Evolutionary conservation across 2,797 vertebrate species (phyloP), one percentile per base, ranked within the genome.

Genomic region (Limnodromus scolopaceus): DNA sequence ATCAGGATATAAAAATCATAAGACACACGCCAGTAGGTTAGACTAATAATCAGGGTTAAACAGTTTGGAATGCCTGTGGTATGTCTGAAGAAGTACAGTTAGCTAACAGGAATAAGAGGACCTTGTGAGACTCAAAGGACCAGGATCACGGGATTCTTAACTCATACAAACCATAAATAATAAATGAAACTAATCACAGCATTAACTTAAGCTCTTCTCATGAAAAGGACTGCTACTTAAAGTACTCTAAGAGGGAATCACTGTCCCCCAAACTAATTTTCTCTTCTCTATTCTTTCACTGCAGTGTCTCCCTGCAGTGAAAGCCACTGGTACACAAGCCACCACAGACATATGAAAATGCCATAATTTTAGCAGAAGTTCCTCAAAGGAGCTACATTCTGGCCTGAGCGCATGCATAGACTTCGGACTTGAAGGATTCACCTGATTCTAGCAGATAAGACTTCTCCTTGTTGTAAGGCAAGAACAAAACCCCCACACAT

Each of bases 121-220:
- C 68, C 71, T 82, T 82, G 58, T 75, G 32, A 96, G 74, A 90
- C 30, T 87, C 71, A 74, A 68, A 92, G 34, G 65, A 57, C 78
- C 79, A 68, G n/a, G 68, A 92, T 96, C 96, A 93, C 61, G 89
- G 43, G 84, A 85, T 78, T 94, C 65, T 69, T 83, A 91, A 88
- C 68, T 94, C 80, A 87, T 10, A 92, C n/a, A 93, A 92, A 54
- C 61, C 79, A 87, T 89, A 92, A 95, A 89, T 81, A 94, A 95
- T 92, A 94, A 81, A 96, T 92, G 76, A 92, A 83, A 87, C 1
- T 3, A 94, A 70, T 65, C 65, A 68, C 32, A 34, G 43, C 69
- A 80, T 27, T 89, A 84, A 91, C 22, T 92, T 89, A 83, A 93
- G 45, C 16, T 60, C 70, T 80, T 16, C 53, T 64, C 1, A 2